Base-by-base conservation (phyloP, 2,113 vertebrate species). In the Myxocyprinus asiaticus region DNA sequence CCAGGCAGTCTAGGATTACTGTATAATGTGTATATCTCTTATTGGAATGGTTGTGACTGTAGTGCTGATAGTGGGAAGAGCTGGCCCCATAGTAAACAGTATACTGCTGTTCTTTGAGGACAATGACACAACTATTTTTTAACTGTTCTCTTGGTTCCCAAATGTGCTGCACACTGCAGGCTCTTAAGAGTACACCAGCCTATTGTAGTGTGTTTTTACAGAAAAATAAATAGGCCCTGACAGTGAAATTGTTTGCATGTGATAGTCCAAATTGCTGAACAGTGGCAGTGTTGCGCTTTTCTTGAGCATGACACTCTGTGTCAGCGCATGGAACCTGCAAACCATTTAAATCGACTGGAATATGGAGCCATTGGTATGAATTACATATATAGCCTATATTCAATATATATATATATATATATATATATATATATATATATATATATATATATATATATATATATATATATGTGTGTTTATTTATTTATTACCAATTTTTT, bases 331-430 rank as follows among this genome's bases (percentile, higher is more conserved):
- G 76, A 81, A 51, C 7, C 83, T 3, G 59, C 56, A 47, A 81
- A 67, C 50, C 43, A 66, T 43, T 14, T 81, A 47, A 78, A 33
- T 64, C 76, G 78, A 62, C 10, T 78, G 70, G 83, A 78, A 66
- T 84, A 84, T 79, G 83, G 83, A 81, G 77, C 83, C 44, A 62
- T 74, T 66, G 79, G 83, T 84, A 84, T 69, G 75, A 64, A 8
- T 47, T 17, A 5, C 4, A 67, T 33, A 33, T 33, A 33, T 33
- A 33, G 22, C 22, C 3, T 33, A 33, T 33, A 33, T 33, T 33
- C 22, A 33, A 3, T 33, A 33, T 33, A 33, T 33, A 33, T 33
- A 33, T 33, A 33, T 33, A 33, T 33, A 33, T 33, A 64, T 33
- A 33, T 33, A 55, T 17, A 2, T 11, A 33, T 66, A 51, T 51